These are phyloP conservation scores for Tryphoninae sp. DNA, from an alignment of 2,888 invertebrate species.

Conservation along the genomic window DNA sequence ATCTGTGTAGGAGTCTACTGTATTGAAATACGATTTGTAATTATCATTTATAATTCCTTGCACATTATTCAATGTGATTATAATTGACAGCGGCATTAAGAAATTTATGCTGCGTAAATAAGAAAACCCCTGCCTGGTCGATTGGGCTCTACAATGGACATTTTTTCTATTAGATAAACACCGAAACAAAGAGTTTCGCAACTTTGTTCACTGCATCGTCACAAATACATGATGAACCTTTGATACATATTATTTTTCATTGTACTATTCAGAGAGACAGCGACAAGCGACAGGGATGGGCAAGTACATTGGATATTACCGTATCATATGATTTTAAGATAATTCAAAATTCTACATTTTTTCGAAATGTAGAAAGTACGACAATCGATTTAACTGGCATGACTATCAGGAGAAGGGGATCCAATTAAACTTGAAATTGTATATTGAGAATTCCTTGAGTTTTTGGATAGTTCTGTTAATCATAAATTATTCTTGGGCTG, in stretches of 20 bases:
- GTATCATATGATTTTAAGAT: background rate
- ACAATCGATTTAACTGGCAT: background rate
- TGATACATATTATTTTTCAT: constrained; percentile 32
- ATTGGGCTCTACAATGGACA: constrained; percentile 40
- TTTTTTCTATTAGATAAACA: constrained; percentile 42
- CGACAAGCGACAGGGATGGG: background rate
- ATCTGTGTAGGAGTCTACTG: constrained; percentile 70
- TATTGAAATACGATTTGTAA: constrained; percentile 74
- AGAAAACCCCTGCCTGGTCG: constrained; percentile 53
- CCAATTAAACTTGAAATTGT: no score
- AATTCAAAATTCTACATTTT: background rate
- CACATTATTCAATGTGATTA: constrained; percentile 36
- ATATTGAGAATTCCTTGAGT: no score
- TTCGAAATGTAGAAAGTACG: background rate
- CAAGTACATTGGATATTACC: background rate
- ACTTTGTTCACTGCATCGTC: constrained; percentile 68
- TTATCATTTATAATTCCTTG: constrained; percentile 71
- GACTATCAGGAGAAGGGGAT: background rate
- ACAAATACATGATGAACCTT: constrained; percentile 60
- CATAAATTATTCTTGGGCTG: no score
- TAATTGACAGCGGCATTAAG: constrained; percentile 59
- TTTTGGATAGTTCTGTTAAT: no score
- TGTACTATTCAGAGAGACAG: background rate
- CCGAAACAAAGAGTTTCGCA: constrained; percentile 56
- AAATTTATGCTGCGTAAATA: constrained; percentile 48